A percentile compares a stretch with the other conserved stretches of the same genome.
Conservation (phyloP, 2,888 invertebrate genomes). For the Meiosimyza platycephala region DNA sequence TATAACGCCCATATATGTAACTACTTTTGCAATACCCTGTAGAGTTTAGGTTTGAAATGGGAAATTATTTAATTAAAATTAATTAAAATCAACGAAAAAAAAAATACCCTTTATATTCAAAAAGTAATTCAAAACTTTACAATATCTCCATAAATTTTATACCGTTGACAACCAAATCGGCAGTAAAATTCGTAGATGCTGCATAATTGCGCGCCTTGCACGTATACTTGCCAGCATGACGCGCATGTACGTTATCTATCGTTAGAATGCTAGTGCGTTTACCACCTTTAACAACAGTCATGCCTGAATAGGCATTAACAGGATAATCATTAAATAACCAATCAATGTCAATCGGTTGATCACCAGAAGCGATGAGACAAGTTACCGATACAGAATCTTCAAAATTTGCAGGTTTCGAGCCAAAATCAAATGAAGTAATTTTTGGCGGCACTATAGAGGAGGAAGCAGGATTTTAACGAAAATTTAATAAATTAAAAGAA, state of each 20-base stretch:
- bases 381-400: constrained; percentile 77
- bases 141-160: constrained; percentile 30
- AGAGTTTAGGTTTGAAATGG: too few relatives aligned
- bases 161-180: constrained; percentile 78
- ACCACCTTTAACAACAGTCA: constrained; percentile 66
- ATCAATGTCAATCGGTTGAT: constrained; percentile 74
- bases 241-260: constrained; percentile 73
- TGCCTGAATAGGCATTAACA: constrained; percentile 61
- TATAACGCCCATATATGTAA: too few relatives aligned
- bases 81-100: constrained; percentile 1
- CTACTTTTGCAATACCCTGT: too few relatives aligned
- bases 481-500: constrained; percentile 29
- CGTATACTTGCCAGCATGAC: constrained; percentile 79
- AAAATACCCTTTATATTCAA: not conserved
- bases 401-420: constrained; percentile 77
- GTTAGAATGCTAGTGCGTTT: constrained; percentile 73
- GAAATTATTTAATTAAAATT: constrained; percentile 13
- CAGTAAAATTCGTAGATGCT: constrained; percentile 75
- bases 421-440: constrained; percentile 81
- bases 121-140: not conserved
- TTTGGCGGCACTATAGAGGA: constrained; percentile 76
- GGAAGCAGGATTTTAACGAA: not conserved
- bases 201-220: constrained; percentile 80
- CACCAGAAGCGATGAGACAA: constrained; percentile 78
- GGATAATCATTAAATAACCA: constrained; percentile 71